Percentiles rank a stretch among this genome's conserved stretches.
Conservation (phyloP, 2,797 vertebrate species). For the Crax fasciolata region DNA sequence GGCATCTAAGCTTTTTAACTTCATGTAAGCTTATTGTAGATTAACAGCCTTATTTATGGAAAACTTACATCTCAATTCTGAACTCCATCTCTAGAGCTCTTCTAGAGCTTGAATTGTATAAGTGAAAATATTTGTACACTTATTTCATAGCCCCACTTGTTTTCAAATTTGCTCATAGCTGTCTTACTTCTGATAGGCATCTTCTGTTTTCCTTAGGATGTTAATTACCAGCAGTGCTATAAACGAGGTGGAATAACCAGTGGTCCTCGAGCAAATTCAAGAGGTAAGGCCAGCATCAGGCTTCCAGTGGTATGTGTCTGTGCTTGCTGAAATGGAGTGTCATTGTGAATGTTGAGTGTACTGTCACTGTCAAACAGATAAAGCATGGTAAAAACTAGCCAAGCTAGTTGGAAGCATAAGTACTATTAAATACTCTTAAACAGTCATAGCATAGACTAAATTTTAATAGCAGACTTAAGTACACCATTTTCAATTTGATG, state of each 20-base stretch:
- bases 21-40: not conserved
- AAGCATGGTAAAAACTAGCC: not conserved
- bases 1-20: not conserved
- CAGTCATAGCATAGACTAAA: not conserved
- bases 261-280: constrained; percentile 86
- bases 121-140: not conserved
- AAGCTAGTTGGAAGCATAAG: not conserved
- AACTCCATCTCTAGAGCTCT: too few relatives aligned
- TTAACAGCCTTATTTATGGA: not conserved
- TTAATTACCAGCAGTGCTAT: constrained; percentile 89
- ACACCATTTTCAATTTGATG: not conserved
- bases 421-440: not conserved
- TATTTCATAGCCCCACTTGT: not conserved
- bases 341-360: not conserved
- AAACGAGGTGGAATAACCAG: constrained; percentile 84
- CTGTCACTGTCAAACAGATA: not conserved
- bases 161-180: not conserved
- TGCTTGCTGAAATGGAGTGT: not conserved
- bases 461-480: not conserved
- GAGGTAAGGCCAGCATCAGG: constrained; percentile 81
- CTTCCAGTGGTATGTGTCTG: not conserved
- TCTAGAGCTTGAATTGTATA: not conserved
- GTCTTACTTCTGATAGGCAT: not conserved
- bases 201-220: constrained; percentile 83
- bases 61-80: too few relatives aligned